Base-by-base conservation (phyloP, 1,140 invertebrate genomes). In the Wiebesia pumilae region DNA sequence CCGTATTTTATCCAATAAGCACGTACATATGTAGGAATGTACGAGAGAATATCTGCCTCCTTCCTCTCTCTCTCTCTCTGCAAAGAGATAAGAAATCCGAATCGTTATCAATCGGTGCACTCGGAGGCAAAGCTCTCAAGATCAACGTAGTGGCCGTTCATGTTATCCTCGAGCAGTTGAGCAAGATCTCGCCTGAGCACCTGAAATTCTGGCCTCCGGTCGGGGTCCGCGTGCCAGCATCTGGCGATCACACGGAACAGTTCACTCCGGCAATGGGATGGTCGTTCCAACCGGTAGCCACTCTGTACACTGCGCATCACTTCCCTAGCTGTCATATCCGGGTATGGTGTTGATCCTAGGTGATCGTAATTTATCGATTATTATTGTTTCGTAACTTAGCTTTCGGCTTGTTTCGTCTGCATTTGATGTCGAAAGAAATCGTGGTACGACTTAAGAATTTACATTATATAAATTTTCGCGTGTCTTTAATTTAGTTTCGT, bases 311-410 rank as follows among this genome's bases (percentile, higher is more conserved):
- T 95, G 3, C 96, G 94, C 92, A 97, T 96, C 24, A 97, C 97
- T 90, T 97, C 96, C 2, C 96, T 94, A 0, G 97, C 97, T 33
- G 96, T 96, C 95, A 97, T 96, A 69, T 96, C 96, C 35, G 96
- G 96, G 91, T 97, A 97, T 1, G 97, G 97, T 89, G 97, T 97
- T 35, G 96, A 97, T 84, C 97, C 97, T 97, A 88, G 6, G n/a
- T n/a, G 9, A 75, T n/a, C 58, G 14, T 10, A 75, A 43, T n/a
- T 0, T 27, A 43, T n/a, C 16, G 4, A 43, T 75, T 75, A 75
- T 6, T n/a, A 73, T 73, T 12, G 62, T 65, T 9, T 65, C 62
- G 24, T 62, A 62, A 19, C 19, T 47, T 6, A 27, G 4, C 58
- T 62, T 16, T 27, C 19, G 24, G 58, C 3, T 62, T 47, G 43